Conservation (phyloP, 2,797 vertebrate genomes). For the Tadarida brasiliensis region DNA sequence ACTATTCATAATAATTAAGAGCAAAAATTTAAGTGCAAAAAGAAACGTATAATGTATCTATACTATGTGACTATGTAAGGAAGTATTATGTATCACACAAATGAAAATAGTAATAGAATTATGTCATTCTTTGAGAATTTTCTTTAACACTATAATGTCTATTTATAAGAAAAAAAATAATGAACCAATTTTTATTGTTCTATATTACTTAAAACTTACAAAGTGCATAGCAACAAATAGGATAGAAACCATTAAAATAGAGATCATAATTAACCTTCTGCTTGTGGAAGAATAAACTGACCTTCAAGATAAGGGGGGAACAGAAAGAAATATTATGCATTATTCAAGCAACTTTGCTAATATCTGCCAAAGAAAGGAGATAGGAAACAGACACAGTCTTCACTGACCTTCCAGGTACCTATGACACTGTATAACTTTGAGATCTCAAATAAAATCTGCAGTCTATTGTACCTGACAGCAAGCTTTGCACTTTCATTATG, state of each 20-base stretch:
- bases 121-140: slow-evolving; percentile 43
- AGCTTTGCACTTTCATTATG: slow-evolving; percentile 84
- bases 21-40: neutral
- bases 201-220: slow-evolving; percentile 56
- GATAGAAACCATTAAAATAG: slow-evolving; percentile 52
- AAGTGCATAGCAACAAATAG: slow-evolving; percentile 51
- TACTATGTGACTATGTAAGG: neutral
- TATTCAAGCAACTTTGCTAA: slow-evolving; percentile 74
- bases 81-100: neutral
- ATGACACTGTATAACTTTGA: slow-evolving; percentile 74
- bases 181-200: slow-evolving; percentile 71
- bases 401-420: slow-evolving; percentile 73
- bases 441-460: slow-evolving; percentile 78
- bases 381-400: slow-evolving; percentile 54
- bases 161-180: slow-evolving; percentile 63
- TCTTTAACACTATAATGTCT: slow-evolving; percentile 40
- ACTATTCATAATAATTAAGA: neutral
- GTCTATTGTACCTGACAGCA: slow-evolving; percentile 80
- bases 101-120: neutral
- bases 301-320: slow-evolving; percentile 56
- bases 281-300: slow-evolving; percentile 62
- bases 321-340: slow-evolving; percentile 38
- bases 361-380: slow-evolving; percentile 68
- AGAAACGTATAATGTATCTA: neutral
- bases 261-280: slow-evolving; percentile 68